Base-by-base conservation (phyloP, 2,797 vertebrate species). In the Lepilemur septentrionalis region DNA sequence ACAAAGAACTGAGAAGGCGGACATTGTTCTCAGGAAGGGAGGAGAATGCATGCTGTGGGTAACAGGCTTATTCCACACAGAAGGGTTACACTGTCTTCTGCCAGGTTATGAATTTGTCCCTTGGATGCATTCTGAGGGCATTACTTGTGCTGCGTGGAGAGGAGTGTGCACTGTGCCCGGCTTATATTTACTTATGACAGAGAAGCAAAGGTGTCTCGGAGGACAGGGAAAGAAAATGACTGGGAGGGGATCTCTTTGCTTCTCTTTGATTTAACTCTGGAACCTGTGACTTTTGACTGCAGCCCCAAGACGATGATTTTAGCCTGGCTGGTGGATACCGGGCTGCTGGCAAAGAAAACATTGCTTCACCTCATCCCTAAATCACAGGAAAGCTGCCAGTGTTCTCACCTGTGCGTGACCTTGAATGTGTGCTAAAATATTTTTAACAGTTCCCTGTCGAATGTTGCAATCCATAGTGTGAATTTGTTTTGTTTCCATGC, bases 401-500 rank as follows among this genome's bases (percentile, higher is more conserved):
- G n/a, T 80, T 92, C 43, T 89, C 46, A 83, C n/a, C 48, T 90
- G 14, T 63, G 38, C 43, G 4, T 79, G 67, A 86, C 50, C 41
- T 82, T 72, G 59, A 85, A 90, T 23, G 5, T 57, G 4, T 78
- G 46, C 57, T 69, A 20, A 85, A 83, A 72, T 83, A 70, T 67
- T 78, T 94, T 94, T 78, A 84, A 41, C 65, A 73, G 4, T 73
- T 92, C 73, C n/a, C 38, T 65, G 7, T 41, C 20, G 2, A 79
- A 59, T 88, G 1, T 28, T 73, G 84, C 32, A n/a, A 35, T 70
- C 17, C 4, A 30, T 35, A 73, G 59, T 79, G 82, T 75, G 23
- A 92, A 75, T 81, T 79, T 95, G 28, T 67, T 89, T 92, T 87
- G 28, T 76, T 94, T 90, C 55, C 7, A 35, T 88, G 65, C 59